Base-by-base conservation (phyloP, 2,797 vertebrate species). In the Dromococcyx pavoninus region DNA sequence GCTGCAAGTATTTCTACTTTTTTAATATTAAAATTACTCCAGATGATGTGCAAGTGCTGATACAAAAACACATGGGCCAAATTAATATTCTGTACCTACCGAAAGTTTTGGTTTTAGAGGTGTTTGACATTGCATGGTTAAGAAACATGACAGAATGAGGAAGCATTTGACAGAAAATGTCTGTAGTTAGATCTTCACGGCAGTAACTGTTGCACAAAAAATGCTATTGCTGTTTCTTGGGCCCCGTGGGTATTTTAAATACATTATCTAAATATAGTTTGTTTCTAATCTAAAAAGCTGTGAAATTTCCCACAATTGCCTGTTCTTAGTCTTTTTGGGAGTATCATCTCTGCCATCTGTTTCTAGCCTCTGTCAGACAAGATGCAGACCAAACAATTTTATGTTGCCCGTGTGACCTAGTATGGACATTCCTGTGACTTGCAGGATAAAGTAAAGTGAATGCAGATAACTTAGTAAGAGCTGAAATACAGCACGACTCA, bases 231-330 rank as follows among this genome's bases (percentile, higher is more conserved):
- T 91, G 9, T 72, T 86, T 84, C 43, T 82, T 85, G 51, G 37
- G 25, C 19, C 30, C 61, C 54, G 7, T 73, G 43, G 86, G 32
- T 79, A 43, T 94, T 91, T 94, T 44, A 67, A 18, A 54, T n/a
- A 19, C 21, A 6, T 83, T 50, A 87, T 87, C 37, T 85, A 80
- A 93, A 91, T 37, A 25, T 70, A 80, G 43, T 41, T 88, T 94
- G 32, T 77, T 92, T 95, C 69, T 93, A 44, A 84, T 89, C 11
- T 79, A 51, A 81, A 70, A 86, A 74, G 60, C 53, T 83, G 71
- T 91, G 83, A 94, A 84, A 85, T 86, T 96, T 74, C 64, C 67
- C 12, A 10, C 60, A 25, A 32, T 72, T 91, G 46, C 22, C 27
- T 14, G 13, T 43, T 39, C 32, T 56, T 46, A 70, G 58, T 37